These are phyloP conservation scores for Aphodius sticticus DNA, from an alignment of 2,888 invertebrate species.

Conservation along the genomic window DNA sequence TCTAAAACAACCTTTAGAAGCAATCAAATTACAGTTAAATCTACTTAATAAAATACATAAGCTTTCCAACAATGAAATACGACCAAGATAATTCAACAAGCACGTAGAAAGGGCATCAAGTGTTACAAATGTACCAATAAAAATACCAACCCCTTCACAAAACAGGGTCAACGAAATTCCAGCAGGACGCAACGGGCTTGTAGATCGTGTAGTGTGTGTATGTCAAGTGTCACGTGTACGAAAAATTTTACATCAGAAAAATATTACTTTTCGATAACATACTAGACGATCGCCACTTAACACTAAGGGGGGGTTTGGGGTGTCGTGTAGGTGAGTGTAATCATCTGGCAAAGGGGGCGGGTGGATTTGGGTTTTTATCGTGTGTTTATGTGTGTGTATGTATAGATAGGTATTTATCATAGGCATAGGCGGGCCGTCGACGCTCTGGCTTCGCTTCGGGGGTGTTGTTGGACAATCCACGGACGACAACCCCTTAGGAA, in stretches of 20 bases:
- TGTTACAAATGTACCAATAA: background rate
- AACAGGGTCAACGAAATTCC: background rate
- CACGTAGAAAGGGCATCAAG: background rate
- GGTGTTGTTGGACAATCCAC: constrained; percentile 40
- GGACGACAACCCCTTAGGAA: constrained; percentile 16
- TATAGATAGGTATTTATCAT: background rate
- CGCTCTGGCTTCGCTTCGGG: constrained; percentile 62
- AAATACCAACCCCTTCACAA: background rate
- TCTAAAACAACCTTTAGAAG: too few species aligned
- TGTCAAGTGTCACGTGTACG: background rate
- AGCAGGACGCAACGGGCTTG: background rate
- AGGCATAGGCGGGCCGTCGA: constrained; percentile 74
- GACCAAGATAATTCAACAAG: background rate
- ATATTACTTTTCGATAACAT: background rate
- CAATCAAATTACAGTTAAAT: too few species aligned
- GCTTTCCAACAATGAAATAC: background rate
- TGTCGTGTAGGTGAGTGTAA: background rate
- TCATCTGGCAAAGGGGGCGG: background rate
- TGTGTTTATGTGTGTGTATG: background rate
- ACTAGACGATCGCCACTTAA: background rate
- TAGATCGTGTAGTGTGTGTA: background rate
- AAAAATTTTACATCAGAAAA: background rate
- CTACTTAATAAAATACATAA: background rate
- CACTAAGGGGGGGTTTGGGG: background rate
- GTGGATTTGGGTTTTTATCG: background rate